Evolutionary conservation across 2,888 invertebrate species (phyloP), one percentile per base, ranked within the genome.

Genomic region (Dryobotodes eremita): DNA sequence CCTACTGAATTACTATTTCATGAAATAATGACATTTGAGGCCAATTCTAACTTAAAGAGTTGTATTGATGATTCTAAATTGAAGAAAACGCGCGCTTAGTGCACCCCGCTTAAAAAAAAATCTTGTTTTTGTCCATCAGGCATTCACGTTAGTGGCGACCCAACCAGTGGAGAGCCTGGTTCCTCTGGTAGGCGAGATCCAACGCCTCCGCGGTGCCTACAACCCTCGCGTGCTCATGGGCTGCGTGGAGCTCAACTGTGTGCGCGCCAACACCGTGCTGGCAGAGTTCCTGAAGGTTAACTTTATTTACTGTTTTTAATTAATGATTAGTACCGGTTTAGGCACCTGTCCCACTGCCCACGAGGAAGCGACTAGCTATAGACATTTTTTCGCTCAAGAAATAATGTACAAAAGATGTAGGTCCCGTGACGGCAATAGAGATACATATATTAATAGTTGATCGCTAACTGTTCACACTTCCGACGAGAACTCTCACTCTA

Each of bases 111-210:
- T 23, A 26, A 20, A 13, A 2, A n/a, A 68, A 20, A 7, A 23
- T 26, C 10, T 17, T 6, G 7, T 26, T 46, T 74, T 64, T 42
- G 0, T 36, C 10, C 23, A 50, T 23, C 72, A 96, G 96, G 92
- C 96, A 2, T 94, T 96, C 59, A 95, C 94, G 11, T 92, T 96
- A 89, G 91, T 97, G 65, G 96, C 95, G 13, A 97, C 97, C 0
- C 96, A 96, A 78, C 96, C 98, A 89, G 97, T 98, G 0, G 98
- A 98, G 92, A 98, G 98, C 83, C 97, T 98, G 90, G 98, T 98
- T 17, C 98, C 98, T 0, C 97, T 98, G 72, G 97, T 98, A 0
- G 96, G 97, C 11, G 98, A 98, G 92, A 97, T 98, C 46, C 97
- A 97, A 92, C 97, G 98, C 83, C 97, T 96, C 4, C 94, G 96